Percentiles rank a stretch among this genome's conserved stretches.
phyloP scores from a whole-genome alignment of 1,140 invertebrate species.

The Neodiprion lecontei region DNA sequence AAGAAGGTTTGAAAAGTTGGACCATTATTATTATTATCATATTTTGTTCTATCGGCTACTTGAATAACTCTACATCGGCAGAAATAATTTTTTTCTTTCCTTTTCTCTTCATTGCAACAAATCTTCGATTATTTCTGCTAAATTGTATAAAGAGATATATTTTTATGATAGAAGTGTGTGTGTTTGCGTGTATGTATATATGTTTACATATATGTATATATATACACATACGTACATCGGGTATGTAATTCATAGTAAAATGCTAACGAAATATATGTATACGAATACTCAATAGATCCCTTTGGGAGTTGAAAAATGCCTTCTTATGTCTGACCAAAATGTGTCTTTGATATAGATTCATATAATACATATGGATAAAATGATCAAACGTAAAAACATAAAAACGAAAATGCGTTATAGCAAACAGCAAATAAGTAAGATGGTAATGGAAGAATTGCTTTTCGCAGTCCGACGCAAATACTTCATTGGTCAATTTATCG shows the following conservation, averaged over 20 bases:
- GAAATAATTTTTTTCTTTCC: slow-evolving; percentile 8
- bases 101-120: background rate
- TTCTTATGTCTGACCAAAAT: background rate
- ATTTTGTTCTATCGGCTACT: slow-evolving; percentile 18
- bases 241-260: background rate
- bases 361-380: too few relatives aligned
- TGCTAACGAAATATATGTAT: slow-evolving; percentile 8
- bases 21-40: slow-evolving; percentile 22
- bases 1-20: slow-evolving; percentile 23
- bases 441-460: background rate
- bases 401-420: background rate
- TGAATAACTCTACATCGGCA: slow-evolving; percentile 21
- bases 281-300: slow-evolving; percentile 20
- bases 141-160: slow-evolving; percentile 29
- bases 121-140: slow-evolving; percentile 8
- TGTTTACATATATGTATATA: background rate
- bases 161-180: background rate
- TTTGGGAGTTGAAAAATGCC: slow-evolving; percentile 13
- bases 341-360: background rate
- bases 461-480: background rate
- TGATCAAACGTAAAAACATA: background rate
- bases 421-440: background rate
- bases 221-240: background rate
- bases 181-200: too few relatives aligned
- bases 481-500: background rate